These are phyloP conservation scores for Tiliacea aurago DNA, from an alignment of 2,888 invertebrate species.

Conservation along the genomic window DNA sequence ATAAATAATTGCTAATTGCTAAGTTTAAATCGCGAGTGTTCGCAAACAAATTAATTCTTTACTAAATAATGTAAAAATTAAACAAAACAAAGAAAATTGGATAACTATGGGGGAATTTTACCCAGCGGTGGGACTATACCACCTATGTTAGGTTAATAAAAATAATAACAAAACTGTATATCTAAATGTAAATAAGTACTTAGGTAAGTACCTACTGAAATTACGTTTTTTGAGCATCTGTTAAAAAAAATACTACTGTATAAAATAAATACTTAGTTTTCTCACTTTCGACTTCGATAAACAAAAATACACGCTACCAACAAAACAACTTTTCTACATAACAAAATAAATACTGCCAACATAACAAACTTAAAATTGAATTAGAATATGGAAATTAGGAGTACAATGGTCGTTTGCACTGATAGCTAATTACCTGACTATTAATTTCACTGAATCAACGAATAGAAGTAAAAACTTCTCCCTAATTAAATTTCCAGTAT, in stretches of 20 bases:
- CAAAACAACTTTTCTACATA: constrained; percentile 3
- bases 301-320: constrained; percentile 25
- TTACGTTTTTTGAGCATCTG: not conserved
- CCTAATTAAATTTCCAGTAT: not conserved
- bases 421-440: constrained; percentile 6
- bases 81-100: too few species aligned
- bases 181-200: too few species aligned
- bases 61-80: not conserved
- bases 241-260: not conserved
- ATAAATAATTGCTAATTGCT: too few species aligned
- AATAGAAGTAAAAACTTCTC: constrained; percentile 2
- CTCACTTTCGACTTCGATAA: not conserved
- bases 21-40: not conserved
- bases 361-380: constrained; percentile 12
- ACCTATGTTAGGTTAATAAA: too few species aligned
- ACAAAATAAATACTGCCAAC: constrained; percentile 42
- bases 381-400: constrained; percentile 28
- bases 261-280: not conserved
- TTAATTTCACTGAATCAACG: not conserved
- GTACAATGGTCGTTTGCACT: constrained; percentile 28
- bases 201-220: not conserved
- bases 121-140: too few species aligned
- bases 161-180: too few species aligned
- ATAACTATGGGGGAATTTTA: too few species aligned
- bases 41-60: not conserved